A percentile compares a stretch with the other conserved stretches of the same genome.
phyloP scores from a whole-genome alignment of 2,888 invertebrate species.

The Gonocerus acuteangulatus region DNA sequence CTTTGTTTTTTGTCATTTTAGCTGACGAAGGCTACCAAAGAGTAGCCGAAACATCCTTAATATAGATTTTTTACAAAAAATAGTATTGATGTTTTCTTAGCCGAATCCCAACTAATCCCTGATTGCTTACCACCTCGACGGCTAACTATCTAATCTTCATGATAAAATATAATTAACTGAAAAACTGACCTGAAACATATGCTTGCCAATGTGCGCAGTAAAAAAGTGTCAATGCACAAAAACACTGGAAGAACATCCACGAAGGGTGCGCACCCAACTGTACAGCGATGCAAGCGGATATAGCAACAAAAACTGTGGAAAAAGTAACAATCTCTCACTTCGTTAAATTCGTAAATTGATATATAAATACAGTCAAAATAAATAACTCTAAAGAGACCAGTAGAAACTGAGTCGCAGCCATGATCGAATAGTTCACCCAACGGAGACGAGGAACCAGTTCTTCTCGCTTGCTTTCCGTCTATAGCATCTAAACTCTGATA shows the following conservation, averaged over 20 bases:
- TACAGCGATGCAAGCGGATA: slow-evolving; percentile 91
- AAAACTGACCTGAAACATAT: slow-evolving; percentile 94
- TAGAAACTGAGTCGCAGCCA: slow-evolving; percentile 97
- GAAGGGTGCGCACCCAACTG: slow-evolving; percentile 85
- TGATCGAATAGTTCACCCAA: slow-evolving; percentile 98
- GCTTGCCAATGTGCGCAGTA: slow-evolving; percentile 99
- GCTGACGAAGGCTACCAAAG: too few relatives aligned
- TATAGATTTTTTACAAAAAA: too few relatives aligned
- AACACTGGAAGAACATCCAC: slow-evolving; percentile 93
- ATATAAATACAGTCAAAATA: too few relatives aligned
- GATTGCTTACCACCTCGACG: too few relatives aligned
- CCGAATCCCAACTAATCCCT: too few relatives aligned
- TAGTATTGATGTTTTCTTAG: too few relatives aligned
- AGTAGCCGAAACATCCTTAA: too few relatives aligned
- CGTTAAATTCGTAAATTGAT: too few relatives aligned
- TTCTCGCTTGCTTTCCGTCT: slow-evolving; percentile 96
- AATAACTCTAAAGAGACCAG: slow-evolving; percentile 46
- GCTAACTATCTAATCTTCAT: too few relatives aligned
- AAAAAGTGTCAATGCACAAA: slow-evolving; percentile 89
- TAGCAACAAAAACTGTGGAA: slow-evolving; percentile 78
- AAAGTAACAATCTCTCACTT: slow-evolving; percentile 19
- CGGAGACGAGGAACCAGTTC: slow-evolving; percentile 85
- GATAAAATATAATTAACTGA: too few relatives aligned
- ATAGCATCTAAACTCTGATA: slow-evolving; percentile 98
- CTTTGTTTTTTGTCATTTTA: too few relatives aligned